phyloP scores from a whole-genome alignment of 2,113 vertebrate genomes.

The Pipa parva region DNA sequence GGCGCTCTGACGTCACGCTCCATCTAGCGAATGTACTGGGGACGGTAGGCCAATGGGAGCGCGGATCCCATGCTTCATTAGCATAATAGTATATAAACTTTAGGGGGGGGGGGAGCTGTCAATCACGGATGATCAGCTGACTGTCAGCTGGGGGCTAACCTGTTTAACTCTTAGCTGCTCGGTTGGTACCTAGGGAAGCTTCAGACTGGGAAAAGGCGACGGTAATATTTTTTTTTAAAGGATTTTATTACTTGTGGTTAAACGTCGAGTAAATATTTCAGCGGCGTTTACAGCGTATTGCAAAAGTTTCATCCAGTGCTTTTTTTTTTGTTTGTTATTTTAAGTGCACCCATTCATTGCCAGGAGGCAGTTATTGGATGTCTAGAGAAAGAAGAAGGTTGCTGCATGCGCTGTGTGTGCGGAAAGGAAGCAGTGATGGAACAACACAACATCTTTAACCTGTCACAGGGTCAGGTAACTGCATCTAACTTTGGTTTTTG shows the following conservation, averaged over 20 bases:
- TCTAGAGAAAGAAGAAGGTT: background rate
- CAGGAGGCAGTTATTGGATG: background rate
- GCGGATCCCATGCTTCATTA: conserved; percentile 70
- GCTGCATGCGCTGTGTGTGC: too few species aligned
- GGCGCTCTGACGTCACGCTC: conserved; percentile 83
- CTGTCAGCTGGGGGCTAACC: conserved; percentile 75
- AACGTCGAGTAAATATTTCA: too few species aligned
- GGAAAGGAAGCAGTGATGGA: too few species aligned
- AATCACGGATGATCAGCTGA: conserved; percentile 86
- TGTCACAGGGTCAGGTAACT: too few species aligned
- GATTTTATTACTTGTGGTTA: too few species aligned
- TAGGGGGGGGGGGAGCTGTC: conserved; percentile 68
- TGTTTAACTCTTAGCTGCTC: conserved; percentile 62
- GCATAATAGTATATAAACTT: conserved; percentile 83
- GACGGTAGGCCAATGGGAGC: conserved; percentile 77
- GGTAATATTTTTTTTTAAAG: too few species aligned
- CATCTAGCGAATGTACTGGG: conserved; percentile 76
- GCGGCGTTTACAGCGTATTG: too few species aligned
- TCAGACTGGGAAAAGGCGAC: background rate
- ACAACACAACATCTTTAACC: too few species aligned
- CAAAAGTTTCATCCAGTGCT: too few species aligned
- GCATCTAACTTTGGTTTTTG: too few species aligned
- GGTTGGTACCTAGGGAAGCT: conserved; percentile 6
- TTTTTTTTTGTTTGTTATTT: too few species aligned
- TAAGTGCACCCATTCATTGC: background rate